These are phyloP conservation scores for Rousettus leschenaultii DNA, from an alignment of 2,113 vertebrate species.

Conservation along the genomic window DNA sequence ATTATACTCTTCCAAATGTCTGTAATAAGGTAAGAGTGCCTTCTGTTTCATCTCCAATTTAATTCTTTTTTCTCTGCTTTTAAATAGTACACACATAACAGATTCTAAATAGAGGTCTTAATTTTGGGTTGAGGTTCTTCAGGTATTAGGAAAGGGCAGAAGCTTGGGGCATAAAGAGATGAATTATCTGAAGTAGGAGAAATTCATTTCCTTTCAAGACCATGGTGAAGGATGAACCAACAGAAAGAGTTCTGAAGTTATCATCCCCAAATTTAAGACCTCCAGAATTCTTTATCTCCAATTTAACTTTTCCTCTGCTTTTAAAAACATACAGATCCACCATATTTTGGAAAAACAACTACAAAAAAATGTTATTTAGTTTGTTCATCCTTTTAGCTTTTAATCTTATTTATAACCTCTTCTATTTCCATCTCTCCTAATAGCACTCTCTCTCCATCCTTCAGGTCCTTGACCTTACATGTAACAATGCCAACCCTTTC, in stretches of 20 bases:
- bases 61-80: neutral
- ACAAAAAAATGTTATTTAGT: neutral
- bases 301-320: neutral
- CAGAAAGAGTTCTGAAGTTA: no score
- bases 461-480: neutral
- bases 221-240: neutral
- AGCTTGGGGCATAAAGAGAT: neutral
- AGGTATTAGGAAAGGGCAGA: neutral
- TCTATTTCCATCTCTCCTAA: neutral
- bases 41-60: neutral
- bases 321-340: neutral
- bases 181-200: neutral
- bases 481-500: neutral
- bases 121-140: neutral
- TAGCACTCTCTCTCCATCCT: neutral
- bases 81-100: neutral
- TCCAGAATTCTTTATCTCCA: neutral
- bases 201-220: neutral
- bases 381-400: neutral
- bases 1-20: neutral
- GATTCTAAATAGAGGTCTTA: neutral
- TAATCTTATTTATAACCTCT: neutral
- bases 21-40: neutral
- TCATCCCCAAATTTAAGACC: neutral
- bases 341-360: neutral